These are phyloP conservation scores for Nowickia ferox DNA, from an alignment of 2,888 invertebrate genomes.

Conservation along the genomic window DNA sequence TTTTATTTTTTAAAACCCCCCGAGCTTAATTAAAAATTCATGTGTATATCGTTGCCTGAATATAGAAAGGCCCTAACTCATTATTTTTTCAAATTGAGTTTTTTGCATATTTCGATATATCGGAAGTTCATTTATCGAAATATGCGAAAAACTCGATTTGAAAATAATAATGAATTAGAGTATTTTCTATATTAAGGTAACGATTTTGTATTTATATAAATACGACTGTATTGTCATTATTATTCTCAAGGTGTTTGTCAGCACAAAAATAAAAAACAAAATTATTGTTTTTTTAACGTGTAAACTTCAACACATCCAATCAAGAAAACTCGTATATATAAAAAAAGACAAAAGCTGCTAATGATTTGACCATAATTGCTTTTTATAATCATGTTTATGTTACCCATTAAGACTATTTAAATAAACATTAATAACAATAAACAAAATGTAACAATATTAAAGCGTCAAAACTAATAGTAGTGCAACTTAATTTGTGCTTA, in stretches of 20 bases:
- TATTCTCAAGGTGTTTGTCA: constrained; percentile 57
- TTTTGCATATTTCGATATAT: no score
- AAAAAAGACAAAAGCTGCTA: constrained; percentile 18
- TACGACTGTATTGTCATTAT: constrained; percentile 44
- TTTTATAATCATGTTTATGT: neutral
- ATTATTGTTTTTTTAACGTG: neutral
- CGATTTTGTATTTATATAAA: neutral
- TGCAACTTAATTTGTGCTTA: no score
- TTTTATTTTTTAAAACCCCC: no score
- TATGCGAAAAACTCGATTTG: no score
- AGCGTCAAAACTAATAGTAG: neutral
- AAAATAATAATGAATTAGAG: no score
- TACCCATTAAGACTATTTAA: constrained; percentile 19
- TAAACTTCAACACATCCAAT: constrained; percentile 25
- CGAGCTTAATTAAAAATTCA: no score
- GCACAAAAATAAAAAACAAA: constrained; percentile 36
- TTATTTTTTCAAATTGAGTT: no score
- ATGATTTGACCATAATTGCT: constrained; percentile 43
- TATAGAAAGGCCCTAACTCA: no score
- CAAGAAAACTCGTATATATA: neutral
- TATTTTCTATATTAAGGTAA: neutral
- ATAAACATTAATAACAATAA: constrained; percentile 19
- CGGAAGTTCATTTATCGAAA: no score
- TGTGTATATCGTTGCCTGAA: no score
- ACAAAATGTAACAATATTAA: constrained; percentile 14